Percentiles rank a stretch among this genome's conserved stretches.
phyloP scores from a whole-genome alignment of 2,113 vertebrate species.

The Galeopterus variegatus region DNA sequence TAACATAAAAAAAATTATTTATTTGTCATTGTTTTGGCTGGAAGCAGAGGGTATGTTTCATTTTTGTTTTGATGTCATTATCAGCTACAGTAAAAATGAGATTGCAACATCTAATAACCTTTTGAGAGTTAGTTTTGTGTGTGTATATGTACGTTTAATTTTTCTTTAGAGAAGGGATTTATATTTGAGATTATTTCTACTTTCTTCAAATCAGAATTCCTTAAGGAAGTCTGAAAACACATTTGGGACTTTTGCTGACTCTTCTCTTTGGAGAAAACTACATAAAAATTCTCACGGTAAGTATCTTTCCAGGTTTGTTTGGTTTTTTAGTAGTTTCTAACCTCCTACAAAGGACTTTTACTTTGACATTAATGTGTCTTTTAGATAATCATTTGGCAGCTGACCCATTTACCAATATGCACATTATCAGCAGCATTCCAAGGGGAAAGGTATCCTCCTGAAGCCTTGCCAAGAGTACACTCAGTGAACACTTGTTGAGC shows the following conservation, averaged over 20 bases:
- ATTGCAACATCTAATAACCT: not conserved
- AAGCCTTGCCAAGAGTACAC: not conserved
- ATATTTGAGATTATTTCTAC: not conserved
- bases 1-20: not conserved
- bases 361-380: not conserved
- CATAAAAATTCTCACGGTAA: not conserved
- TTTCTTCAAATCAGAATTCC: constrained; percentile 31
- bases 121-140: not conserved
- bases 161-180: not conserved
- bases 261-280: not conserved
- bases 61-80: not conserved
- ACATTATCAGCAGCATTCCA: not conserved
- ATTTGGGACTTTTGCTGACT: not conserved
- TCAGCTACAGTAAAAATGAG: not conserved
- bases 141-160: not conserved
- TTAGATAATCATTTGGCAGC: not conserved
- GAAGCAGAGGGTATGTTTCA: not conserved
- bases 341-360: not conserved
- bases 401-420: not conserved
- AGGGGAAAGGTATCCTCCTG: not conserved
- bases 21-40: not conserved
- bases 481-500: not conserved
- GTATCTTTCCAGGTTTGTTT: not conserved
- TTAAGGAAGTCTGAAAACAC: constrained; percentile 38
- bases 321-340: not conserved